These are phyloP conservation scores for Dreissena polymorpha DNA, from an alignment of 1,140 invertebrate species.

Conservation along the genomic window DNA sequence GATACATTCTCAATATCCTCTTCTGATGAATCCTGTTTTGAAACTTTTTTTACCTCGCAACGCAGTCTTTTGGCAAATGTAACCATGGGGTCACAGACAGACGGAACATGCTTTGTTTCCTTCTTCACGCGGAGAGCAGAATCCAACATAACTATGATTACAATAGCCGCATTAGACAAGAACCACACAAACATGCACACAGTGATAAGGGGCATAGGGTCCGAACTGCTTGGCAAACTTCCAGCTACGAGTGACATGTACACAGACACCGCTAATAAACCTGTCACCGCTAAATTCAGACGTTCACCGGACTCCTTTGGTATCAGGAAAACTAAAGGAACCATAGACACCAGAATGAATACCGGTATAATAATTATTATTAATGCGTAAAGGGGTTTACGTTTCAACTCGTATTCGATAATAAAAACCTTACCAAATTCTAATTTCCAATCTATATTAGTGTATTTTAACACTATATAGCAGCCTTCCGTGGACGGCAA, in stretches of 20 bases:
- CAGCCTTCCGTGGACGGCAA: no score
- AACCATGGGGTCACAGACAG: no score
- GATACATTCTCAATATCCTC: no score
- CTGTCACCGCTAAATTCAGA: slow-evolving; percentile 18
- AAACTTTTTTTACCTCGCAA: no score
- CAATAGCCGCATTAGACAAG: slow-evolving; percentile 15
- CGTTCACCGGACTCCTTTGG: slow-evolving; percentile 28
- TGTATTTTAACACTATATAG: no score
- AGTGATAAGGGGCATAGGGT: slow-evolving; percentile 31
- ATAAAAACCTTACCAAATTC: neutral
- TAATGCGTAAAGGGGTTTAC: slow-evolving; percentile 21
- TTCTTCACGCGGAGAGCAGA: slow-evolving; percentile 6
- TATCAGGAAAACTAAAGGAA: slow-evolving; percentile 28
- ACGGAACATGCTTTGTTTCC: neutral
- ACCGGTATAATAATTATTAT: slow-evolving; percentile 24
- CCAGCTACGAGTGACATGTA: slow-evolving; percentile 31
- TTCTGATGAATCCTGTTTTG: no score
- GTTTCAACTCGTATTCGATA: neutral
- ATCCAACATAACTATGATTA: slow-evolving; percentile 20
- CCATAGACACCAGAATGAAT: slow-evolving; percentile 14
- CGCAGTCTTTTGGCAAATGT: no score
- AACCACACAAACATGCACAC: slow-evolving; percentile 23
- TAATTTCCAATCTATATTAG: no score
- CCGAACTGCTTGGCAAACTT: slow-evolving; percentile 14
- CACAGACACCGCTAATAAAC: slow-evolving; percentile 17